phyloP scores from a whole-genome alignment of 2,888 invertebrate species.

The Eumacrocentrus americanus region DNA sequence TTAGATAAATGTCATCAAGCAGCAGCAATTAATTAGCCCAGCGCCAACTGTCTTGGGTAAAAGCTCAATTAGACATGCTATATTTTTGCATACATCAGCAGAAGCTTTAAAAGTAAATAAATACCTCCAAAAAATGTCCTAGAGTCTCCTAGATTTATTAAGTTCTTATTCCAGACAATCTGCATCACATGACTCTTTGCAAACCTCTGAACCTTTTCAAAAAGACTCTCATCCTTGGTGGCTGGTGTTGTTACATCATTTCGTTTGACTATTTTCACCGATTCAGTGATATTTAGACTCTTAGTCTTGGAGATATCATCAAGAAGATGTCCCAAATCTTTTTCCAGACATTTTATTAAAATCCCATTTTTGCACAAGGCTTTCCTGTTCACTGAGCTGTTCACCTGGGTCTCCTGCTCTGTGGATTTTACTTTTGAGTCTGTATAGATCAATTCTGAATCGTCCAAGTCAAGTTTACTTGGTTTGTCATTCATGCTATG shows the following conservation, averaged over 20 bases:
- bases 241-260: constrained; percentile 26
- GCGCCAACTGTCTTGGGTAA: too few species aligned
- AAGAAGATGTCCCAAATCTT: constrained; percentile 64
- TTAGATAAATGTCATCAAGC: too few species aligned
- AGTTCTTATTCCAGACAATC: constrained; percentile 69
- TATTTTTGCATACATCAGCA: not conserved
- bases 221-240: constrained; percentile 57
- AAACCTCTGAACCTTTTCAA: constrained; percentile 68
- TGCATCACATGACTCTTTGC: constrained; percentile 69
- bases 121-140: constrained; percentile 59
- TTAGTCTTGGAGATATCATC: constrained; percentile 67
- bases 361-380: constrained; percentile 31
- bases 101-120: constrained; percentile 34
- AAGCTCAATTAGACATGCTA: not conserved
- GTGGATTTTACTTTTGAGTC: constrained; percentile 39
- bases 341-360: constrained; percentile 44
- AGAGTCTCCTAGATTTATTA: constrained; percentile 46
- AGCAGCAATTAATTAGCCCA: too few species aligned
- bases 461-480: constrained; percentile 52
- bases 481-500: constrained; percentile 46
- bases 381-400: constrained; percentile 19
- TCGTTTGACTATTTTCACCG: constrained; percentile 61
- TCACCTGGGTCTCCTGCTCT: constrained; percentile 3
- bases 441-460: constrained; percentile 45
- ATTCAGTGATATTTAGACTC: constrained; percentile 66